Base-by-base conservation (phyloP, 2,888 invertebrate genomes). In the Pasiphila rectangulata region DNA sequence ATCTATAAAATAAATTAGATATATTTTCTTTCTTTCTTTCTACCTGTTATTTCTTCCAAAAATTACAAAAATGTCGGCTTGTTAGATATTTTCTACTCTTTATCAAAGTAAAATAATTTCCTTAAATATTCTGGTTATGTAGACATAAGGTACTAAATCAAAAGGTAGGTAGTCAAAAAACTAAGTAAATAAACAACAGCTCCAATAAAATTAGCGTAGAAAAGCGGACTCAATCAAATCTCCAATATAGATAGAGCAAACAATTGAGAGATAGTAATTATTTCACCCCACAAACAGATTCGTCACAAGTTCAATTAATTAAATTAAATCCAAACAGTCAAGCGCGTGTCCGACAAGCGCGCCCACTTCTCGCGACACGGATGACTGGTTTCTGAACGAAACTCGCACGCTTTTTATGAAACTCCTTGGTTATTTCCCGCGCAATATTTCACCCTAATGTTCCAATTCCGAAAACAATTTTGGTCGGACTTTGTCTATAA, bases 311-410 rank as follows among this genome's bases (percentile, higher is more conserved):
- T 60, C 65, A 70, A 79, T 78, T 75, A 81, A 80, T 81, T 73
- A 74, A 82, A 84, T 83, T 82, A 75, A 83, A 80, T 72, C 67
- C 68, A 81, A 83, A 83, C 75, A 82, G 73, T 65, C 69, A 64
- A 58, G 61, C 87, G 83, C 85, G 86, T 86, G 86, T 51, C 83
- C 24, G 64, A 57, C 73, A 68, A 59, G 65, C 66, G 77, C 75
- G 59, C 69, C 75, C 81, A 78, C 83, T 83, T 67, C 65, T 72
- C 58, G 32, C 54, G 76, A 59, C 65, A 77, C 70, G 82, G 73
- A 54, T 74, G 77, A 79, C 67, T 69, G 79, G 68, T 65, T 77
- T 51, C 62, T 43, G 65, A 75, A 75, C 72, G 75, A 48, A 57
- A 65, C 61, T 49, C 27, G 68, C 73, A 67, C 68, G 65, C 56